These are phyloP conservation scores for Pseudopipra pipra DNA, from an alignment of 2,113 vertebrate species.

Conservation along the genomic window DNA sequence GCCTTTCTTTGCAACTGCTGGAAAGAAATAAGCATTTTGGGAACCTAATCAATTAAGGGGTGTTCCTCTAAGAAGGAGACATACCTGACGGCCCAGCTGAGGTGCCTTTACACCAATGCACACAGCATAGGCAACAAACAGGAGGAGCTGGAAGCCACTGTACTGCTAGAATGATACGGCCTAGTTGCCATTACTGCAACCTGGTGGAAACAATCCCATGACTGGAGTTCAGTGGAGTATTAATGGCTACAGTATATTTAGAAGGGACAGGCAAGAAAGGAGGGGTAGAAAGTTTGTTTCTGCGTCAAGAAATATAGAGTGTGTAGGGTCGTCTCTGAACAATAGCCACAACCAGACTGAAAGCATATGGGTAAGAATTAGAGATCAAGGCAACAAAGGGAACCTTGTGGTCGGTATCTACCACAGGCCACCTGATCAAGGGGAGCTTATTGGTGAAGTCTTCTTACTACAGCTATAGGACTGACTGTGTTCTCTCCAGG, in stretches of 20 bases:
- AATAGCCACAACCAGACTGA: background rate
- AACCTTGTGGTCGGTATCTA: background rate
- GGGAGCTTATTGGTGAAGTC: background rate
- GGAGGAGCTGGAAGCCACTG: background rate
- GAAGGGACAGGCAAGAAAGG: background rate
- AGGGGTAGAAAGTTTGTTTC: background rate
- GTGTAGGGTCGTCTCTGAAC: background rate
- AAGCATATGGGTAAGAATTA: background rate
- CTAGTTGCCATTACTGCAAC: background rate
- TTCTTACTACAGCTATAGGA: background rate
- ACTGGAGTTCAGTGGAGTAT: background rate
- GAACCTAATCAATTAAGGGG: background rate
- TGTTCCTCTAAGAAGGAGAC: background rate
- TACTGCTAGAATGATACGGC: background rate
- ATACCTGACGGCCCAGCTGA: background rate
- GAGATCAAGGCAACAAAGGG: background rate
- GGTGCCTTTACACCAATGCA: background rate
- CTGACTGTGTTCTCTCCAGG: background rate
- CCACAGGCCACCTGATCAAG: background rate
- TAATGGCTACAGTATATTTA: background rate
- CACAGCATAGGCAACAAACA: background rate
- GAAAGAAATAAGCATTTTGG: background rate
- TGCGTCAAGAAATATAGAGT: background rate
- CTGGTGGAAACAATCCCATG: background rate
- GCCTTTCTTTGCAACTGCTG: background rate